These are phyloP conservation scores for Ceratina calcarata DNA, from an alignment of 1,140 invertebrate species.

Conservation along the genomic window DNA sequence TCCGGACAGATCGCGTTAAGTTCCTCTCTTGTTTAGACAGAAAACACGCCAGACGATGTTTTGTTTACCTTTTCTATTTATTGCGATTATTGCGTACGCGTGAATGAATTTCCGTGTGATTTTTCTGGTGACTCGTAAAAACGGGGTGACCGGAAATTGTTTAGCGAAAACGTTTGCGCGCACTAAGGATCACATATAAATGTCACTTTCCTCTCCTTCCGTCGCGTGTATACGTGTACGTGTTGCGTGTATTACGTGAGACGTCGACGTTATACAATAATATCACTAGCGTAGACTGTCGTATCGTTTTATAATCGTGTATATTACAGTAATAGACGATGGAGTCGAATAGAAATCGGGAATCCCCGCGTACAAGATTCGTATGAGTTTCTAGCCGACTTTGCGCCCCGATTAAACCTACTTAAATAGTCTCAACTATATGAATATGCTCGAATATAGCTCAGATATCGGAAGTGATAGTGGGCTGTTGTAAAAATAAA, in stretches of 20 bases:
- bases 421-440: constrained; percentile 65
- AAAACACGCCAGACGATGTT: neutral
- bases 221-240: neutral
- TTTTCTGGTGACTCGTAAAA: neutral
- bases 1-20: constrained; percentile 4
- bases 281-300: constrained; percentile 60
- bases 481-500: constrained; percentile 73
- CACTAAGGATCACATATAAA: constrained; percentile 24
- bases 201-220: neutral
- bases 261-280: constrained; percentile 54
- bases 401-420: constrained; percentile 56
- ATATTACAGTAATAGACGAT: constrained; percentile 65
- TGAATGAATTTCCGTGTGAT: neutral
- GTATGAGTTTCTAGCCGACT: constrained; percentile 63
- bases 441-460: constrained; percentile 64
- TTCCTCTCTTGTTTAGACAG: neutral
- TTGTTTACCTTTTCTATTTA: neutral
- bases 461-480: constrained; percentile 69
- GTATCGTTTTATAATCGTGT: constrained; percentile 51
- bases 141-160: constrained; percentile 6
- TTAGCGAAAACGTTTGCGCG: constrained; percentile 25
- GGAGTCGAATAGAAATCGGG: constrained; percentile 62
- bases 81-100: neutral
- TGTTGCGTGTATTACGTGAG: constrained; percentile 12
- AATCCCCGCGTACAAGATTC: constrained; percentile 50